Evolutionary conservation across 92 coral and sea anemone species (phyloP), one percentile per base, ranked within the genome.

Genomic region (Anthopleura xanthogrammica): DNA sequence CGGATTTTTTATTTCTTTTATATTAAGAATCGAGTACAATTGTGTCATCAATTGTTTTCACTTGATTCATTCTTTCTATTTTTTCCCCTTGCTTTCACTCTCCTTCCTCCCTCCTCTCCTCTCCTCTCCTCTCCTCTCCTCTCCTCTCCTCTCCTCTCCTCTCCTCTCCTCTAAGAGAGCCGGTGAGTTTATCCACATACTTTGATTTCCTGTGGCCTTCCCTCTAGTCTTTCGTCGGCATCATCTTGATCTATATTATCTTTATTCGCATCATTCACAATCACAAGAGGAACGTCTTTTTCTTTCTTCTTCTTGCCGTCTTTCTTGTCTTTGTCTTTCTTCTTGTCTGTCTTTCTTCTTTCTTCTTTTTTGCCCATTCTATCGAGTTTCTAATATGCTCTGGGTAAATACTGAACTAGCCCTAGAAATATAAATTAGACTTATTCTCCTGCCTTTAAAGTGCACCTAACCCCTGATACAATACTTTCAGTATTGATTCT

Each of bases 271-370:
- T 72, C 82, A 64, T 84, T 84, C 52, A 76, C 77, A 22, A 41
- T 43, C 12, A 83, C 86, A n/a, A 83, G 74, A 9, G 75, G 80
- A 2, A 83, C 60, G 17, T 83, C 79, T 78, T 78, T 78, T 12
- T 82, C 86, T n/a, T 83, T 83, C 65, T 75, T 76, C 75, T 83
- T 83, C 24, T 75, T 75, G 16, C 43, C 39, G 1, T 75, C 80
- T 24, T 73, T 56, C 0, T 62, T 60, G 8, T 77, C 75, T 9
- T 60, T 78, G 3, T 82, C 86, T n/a, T 83, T 83, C 65, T 75
- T 76, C 75, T 83, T 83, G 1, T 75, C 80, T 24, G 54, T 56
- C 0, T 62, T 60, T 77, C 75, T 9, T 60, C 36, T 46, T 43
- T 7, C 50, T 7, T 7, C 50, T 43, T 43, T 43, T 43, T 43